Conservation (phyloP, 2,797 vertebrate species). For the Sciurus vulgaris region DNA sequence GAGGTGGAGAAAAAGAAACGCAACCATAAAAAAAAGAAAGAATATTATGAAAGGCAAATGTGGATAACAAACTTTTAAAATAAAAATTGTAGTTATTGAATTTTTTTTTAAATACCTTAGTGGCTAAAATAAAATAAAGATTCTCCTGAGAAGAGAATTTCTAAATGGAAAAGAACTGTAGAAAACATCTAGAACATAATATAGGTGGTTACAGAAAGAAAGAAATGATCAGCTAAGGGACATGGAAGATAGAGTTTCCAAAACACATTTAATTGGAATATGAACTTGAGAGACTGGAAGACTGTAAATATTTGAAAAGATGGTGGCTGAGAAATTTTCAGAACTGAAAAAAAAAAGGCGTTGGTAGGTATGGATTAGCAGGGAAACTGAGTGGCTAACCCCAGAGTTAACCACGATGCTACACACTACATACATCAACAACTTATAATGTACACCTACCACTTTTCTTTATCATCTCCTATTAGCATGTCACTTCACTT, state of each 20-base stretch:
- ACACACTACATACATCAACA: background rate
- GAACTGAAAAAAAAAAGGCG: background rate
- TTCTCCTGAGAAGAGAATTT: background rate
- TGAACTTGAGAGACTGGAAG: background rate
- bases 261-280: background rate
- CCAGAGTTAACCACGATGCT: background rate
- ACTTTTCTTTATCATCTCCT: background rate
- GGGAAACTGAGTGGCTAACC: background rate
- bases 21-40: slow-evolving; percentile 34
- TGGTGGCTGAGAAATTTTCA: slow-evolving; percentile 1
- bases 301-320: slow-evolving; percentile 24
- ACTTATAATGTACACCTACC: background rate
- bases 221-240: background rate
- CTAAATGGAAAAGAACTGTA: background rate
- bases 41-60: background rate
- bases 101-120: background rate
- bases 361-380: background rate
- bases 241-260: background rate
- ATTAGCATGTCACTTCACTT: background rate
- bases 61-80: slow-evolving; percentile 5
- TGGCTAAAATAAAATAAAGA: background rate
- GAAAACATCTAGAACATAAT: background rate
- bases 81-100: slow-evolving; percentile 8
- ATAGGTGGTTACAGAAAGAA: background rate
- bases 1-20: background rate